These are phyloP conservation scores for Pteropus rufus DNA, from an alignment of 2,797 vertebrate species.

Conservation along the genomic window DNA sequence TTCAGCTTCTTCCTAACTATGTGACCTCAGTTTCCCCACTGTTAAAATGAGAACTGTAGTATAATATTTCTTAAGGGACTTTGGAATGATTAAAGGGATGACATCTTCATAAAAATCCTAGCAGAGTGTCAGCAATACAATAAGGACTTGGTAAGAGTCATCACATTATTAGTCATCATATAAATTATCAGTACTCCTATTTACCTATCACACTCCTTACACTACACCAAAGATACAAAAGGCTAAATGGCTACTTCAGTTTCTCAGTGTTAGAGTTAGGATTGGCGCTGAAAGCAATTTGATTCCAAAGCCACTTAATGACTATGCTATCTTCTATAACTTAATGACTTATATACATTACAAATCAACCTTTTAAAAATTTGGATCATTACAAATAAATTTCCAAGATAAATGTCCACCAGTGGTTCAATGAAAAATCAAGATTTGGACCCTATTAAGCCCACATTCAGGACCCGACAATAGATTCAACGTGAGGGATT, in stretches of 20 bases:
- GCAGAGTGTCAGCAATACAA: not conserved
- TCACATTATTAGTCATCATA: not conserved
- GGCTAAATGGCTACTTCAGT: not conserved
- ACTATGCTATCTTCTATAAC: not conserved
- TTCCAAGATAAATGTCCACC: not conserved
- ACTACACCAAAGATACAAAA: not conserved
- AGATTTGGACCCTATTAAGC: not conserved
- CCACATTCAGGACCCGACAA: not conserved
- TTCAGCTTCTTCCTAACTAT: not conserved
- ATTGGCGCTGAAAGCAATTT: slow-evolving; percentile 1
- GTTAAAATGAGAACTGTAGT: not conserved
- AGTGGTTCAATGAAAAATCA: not conserved
- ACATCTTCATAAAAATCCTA: not conserved
- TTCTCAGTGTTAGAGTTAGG: not conserved
- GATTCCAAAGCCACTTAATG: slow-evolving; percentile 19
- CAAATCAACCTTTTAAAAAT: not conserved
- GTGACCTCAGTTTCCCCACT: not conserved
- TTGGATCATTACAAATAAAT: not conserved
- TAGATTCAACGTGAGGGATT: not conserved
- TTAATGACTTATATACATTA: not conserved
- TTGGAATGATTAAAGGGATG: not conserved
- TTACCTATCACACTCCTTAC: not conserved
- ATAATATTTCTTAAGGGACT: not conserved
- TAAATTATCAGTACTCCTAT: not conserved
- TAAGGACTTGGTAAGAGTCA: not conserved